Evolutionary conservation across 2,797 vertebrate species (phyloP).

Genomic region (Hydrocynus forskahlii): DNA sequence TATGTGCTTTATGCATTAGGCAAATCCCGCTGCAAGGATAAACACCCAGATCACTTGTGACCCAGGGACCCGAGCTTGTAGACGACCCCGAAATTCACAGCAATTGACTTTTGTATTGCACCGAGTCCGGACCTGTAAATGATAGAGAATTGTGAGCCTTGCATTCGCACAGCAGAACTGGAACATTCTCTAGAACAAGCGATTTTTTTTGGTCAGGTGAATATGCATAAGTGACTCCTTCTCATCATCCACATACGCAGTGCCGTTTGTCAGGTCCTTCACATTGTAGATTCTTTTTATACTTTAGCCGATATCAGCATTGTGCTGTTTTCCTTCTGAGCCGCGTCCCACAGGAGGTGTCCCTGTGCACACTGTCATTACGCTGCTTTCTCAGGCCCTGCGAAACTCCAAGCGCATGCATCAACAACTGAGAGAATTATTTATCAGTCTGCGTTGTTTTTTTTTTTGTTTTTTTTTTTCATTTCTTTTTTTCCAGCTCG

Average conservation of each 20-base stretch:
- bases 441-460: conserved; percentile 39
- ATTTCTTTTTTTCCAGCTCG: background rate
- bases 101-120: background rate
- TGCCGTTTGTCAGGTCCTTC: conserved; percentile 10
- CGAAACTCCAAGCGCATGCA: conserved; percentile 28
- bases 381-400: conserved; percentile 22
- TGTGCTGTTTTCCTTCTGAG: conserved; percentile 23
- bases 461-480: background rate
- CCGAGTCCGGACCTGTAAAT: background rate
- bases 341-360: conserved; percentile 23
- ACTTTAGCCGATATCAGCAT: conserved; percentile 27
- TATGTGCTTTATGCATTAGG: background rate
- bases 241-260: background rate
- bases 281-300: conserved; percentile 15
- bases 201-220: background rate
- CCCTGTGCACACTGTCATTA: conserved; percentile 18
- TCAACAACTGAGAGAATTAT: conserved; percentile 58
- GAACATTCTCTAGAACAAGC: background rate
- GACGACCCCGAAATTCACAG: background rate
- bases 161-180: background rate
- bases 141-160: background rate
- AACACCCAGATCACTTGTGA: background rate
- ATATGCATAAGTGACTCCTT: background rate
- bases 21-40: too few species aligned
- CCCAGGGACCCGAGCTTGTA: too few species aligned